phyloP scores from a whole-genome alignment of 2,888 invertebrate species.

The Drosophila demipolita region DNA sequence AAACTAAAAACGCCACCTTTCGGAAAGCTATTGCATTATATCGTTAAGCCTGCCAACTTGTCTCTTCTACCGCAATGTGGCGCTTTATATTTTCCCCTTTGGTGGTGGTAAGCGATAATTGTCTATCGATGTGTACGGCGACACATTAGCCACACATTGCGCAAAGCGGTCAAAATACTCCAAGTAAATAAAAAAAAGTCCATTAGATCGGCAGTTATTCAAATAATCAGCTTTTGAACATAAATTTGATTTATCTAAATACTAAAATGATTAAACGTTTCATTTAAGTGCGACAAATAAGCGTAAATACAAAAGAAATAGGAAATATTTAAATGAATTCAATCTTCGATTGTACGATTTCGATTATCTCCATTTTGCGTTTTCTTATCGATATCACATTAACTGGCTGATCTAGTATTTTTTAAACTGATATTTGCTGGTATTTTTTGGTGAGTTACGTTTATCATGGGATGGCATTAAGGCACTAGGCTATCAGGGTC shows the following conservation, averaged over 20 bases:
- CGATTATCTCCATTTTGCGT: neutral
- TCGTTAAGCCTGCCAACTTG: too few species aligned
- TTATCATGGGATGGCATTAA: constrained; percentile 6
- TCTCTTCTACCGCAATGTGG: too few species aligned
- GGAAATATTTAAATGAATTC: neutral
- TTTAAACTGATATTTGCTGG: constrained; percentile 1
- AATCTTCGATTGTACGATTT: neutral
- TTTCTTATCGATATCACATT: constrained; percentile 3
- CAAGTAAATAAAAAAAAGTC: neutral
- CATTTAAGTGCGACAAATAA: neutral
- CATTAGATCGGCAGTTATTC: neutral
- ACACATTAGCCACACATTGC: too few species aligned
- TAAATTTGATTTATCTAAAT: neutral
- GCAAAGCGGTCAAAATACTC: neutral
- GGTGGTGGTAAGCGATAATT: too few species aligned
- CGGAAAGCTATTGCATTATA: too few species aligned
- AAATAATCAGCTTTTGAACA: neutral
- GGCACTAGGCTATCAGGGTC: constrained; percentile 15
- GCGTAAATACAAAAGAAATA: neutral
- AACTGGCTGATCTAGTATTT: constrained; percentile 13
- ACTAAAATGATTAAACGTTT: neutral
- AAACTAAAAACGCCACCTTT: too few species aligned
- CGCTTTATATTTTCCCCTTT: too few species aligned
- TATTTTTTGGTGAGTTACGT: constrained; percentile 4
- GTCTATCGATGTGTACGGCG: too few species aligned